Evolutionary conservation across 2,797 vertebrate species (phyloP).

Genomic region (Cyprinella venusta): DNA sequence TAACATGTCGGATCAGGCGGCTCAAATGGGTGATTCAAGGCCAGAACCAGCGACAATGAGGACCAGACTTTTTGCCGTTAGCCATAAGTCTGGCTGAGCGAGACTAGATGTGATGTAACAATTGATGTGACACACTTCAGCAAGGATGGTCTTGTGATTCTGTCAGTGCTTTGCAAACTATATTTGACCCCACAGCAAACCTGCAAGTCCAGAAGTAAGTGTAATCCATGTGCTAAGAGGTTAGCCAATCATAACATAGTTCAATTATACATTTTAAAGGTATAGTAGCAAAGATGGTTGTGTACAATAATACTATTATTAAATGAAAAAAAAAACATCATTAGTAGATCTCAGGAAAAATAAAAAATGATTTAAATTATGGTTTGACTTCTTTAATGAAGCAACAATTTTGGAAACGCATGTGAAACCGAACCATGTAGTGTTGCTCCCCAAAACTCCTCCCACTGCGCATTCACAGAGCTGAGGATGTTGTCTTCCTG

Average conservation of each 20-base stretch:
- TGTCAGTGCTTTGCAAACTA: constrained; percentile 11
- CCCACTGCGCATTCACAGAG: constrained; percentile 14
- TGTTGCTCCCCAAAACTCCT: neutral
- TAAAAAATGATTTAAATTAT: neutral
- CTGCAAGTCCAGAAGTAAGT: neutral
- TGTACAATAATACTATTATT: neutral
- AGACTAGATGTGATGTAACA: constrained; percentile 13
- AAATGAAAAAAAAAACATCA: neutral
- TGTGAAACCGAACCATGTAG: neutral
- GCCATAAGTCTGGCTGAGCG: constrained; percentile 6
- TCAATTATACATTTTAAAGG: neutral
- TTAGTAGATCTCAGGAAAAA: too few relatives aligned
- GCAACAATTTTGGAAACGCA: neutral
- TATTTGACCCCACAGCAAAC: neutral
- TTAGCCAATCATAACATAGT: neutral
- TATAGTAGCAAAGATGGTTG: neutral
- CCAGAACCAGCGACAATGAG: constrained; percentile 9
- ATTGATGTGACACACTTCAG: constrained; percentile 8
- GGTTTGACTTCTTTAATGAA: neutral
- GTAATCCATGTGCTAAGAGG: neutral
- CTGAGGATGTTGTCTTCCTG: neutral
- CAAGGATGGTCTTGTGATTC: neutral
- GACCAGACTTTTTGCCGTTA: constrained; percentile 15
- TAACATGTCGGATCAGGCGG: neutral
- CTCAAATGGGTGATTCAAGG: neutral